Evolutionary conservation across 2,797 vertebrate genomes (phyloP), one percentile per base, ranked within the genome.

Genomic region (Phalloptychus januarius): DNA sequence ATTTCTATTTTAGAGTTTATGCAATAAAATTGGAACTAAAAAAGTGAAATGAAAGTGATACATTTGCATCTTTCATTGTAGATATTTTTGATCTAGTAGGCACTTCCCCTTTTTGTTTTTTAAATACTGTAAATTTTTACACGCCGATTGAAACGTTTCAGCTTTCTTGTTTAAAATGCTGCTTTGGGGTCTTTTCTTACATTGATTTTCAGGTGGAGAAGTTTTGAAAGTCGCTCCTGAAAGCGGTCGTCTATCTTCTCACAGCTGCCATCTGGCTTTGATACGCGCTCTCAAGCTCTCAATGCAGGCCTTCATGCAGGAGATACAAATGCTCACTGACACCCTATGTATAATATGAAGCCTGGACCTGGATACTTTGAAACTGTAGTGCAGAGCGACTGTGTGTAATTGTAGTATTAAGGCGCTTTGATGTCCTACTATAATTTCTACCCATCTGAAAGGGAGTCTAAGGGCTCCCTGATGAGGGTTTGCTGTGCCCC

Each of bases 321-420:
- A 72, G 77, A 91, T 84, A 84, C 85, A 74, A 91, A 91, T 87
- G 81, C 86, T 83, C 76, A 18, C 81, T 89, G 91, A 93, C 92
- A 92, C 84, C 84, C 4, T 31, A 83, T 71, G 83, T 89, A 90
- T 88, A 84, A 85, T 81, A 84, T 79, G 74, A 69, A 72, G 77
- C 83, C 79, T 31, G 44, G 86, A 88, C 88, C 79, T 76, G 0
- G 83, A 87, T 87, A 87, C 91, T 94, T 93, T 93, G 89, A 92
- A 93, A 91, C 85, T 90, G 78, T 74, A 91, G 84, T 85, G 83
- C 83, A 86, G 76, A 77, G 75, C 77, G 86, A 87, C 87, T 91
- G 79, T 89, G 89, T 94, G 92, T 94, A 93, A 94, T 95, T 94
- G 91, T 94, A 94, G 94, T 93, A 95, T 94, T 93, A 94, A 93